Percentiles rank a stretch among this genome's conserved stretches.
phyloP scores from a whole-genome alignment of 1,140 invertebrate species.

The Uloborus diversus region DNA sequence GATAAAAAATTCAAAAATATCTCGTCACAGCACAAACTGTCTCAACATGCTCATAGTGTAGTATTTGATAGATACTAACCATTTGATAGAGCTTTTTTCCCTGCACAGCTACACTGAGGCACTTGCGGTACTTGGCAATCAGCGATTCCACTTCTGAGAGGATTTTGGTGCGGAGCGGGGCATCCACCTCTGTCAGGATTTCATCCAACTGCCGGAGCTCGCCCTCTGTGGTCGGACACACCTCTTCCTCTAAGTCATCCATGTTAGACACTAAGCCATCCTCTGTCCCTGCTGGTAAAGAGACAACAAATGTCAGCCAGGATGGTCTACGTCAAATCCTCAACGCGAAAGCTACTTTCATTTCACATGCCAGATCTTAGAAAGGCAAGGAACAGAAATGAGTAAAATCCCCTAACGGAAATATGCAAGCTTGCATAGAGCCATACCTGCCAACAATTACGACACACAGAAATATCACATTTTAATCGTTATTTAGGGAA shows the following conservation, averaged over 20 bases:
- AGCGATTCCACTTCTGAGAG: slow-evolving; percentile 50
- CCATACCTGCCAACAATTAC: too few relatives aligned
- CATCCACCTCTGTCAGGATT: slow-evolving; percentile 41
- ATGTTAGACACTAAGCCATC: slow-evolving; percentile 47
- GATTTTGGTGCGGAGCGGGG: slow-evolving; percentile 50
- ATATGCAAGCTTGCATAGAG: too few relatives aligned
- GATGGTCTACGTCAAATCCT: too few relatives aligned
- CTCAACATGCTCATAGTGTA: neutral
- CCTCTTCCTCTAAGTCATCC: slow-evolving; percentile 45
- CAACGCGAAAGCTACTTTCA: too few relatives aligned
- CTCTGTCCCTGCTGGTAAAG: slow-evolving; percentile 53
- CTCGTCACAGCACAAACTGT: neutral
- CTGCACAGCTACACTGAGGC: slow-evolving; percentile 42
- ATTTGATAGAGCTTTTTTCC: slow-evolving; percentile 48
- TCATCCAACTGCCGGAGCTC: slow-evolving; percentile 34
- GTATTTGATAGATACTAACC: slow-evolving; percentile 28
- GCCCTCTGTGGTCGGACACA: slow-evolving; percentile 13
- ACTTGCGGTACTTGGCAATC: slow-evolving; percentile 54
- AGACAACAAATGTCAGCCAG: too few relatives aligned
- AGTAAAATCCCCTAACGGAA: too few relatives aligned
- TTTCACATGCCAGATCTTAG: too few relatives aligned
- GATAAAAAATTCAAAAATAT: neutral
- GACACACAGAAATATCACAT: too few relatives aligned
- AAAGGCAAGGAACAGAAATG: too few relatives aligned
- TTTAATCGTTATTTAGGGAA: too few relatives aligned